phyloP scores from a whole-genome alignment of 2,797 vertebrate genomes.

The Lycodopsis pacificus region DNA sequence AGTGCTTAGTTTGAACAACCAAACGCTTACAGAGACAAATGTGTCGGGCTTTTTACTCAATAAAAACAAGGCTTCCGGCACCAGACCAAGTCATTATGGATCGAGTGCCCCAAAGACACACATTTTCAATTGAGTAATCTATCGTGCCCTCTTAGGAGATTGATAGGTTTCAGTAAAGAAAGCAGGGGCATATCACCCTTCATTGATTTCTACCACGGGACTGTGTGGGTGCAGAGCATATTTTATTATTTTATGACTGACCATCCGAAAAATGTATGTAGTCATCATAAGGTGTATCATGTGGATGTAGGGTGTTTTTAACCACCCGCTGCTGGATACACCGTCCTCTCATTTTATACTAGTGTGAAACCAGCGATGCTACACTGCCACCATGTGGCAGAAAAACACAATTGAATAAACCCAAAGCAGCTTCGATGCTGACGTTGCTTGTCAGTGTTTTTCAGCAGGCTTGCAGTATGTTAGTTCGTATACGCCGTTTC shows the following conservation, averaged over 20 bases:
- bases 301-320: constrained; percentile 22
- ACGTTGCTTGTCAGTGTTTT: background rate
- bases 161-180: constrained; percentile 26
- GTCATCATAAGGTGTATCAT: background rate
- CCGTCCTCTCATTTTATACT: background rate
- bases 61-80: constrained; percentile 60
- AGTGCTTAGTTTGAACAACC: constrained; percentile 37
- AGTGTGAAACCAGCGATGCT: constrained; percentile 22
- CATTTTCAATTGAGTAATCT: constrained; percentile 45
- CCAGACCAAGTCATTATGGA: constrained; percentile 32
- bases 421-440: background rate
- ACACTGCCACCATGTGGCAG: constrained; percentile 70
- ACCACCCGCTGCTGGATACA: background rate
- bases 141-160: constrained; percentile 25
- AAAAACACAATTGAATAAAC: background rate
- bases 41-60: constrained; percentile 40
- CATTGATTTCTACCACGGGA: constrained; percentile 4
- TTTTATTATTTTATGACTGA: constrained; percentile 25
- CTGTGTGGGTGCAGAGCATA: background rate
- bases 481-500: background rate
- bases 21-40: constrained; percentile 62
- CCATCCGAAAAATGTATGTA: constrained; percentile 17
- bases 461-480: background rate
- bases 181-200: background rate
- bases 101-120: constrained; percentile 33